phyloP scores from a whole-genome alignment of 2,797 vertebrate genomes.

The Odontamblyopus lacepedii region DNA sequence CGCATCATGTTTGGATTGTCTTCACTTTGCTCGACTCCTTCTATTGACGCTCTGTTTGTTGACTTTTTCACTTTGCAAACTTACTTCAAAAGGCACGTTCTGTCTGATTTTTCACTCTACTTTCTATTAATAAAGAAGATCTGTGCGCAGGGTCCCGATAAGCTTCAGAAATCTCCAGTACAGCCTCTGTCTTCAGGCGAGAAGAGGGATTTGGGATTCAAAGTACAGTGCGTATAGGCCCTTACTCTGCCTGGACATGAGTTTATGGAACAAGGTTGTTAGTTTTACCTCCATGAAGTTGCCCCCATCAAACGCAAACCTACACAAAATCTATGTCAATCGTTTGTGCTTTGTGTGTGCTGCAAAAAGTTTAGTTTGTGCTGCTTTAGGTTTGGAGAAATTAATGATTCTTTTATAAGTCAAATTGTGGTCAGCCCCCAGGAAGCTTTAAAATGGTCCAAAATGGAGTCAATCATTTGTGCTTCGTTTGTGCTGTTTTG shows the following conservation, averaged over 20 bases:
- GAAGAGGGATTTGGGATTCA: conserved; percentile 10
- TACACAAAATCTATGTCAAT: too few species aligned
- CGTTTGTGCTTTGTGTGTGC: too few species aligned
- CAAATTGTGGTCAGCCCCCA: too few species aligned
- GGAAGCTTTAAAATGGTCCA: too few species aligned
- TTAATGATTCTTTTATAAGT: too few species aligned
- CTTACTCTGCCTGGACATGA: not conserved
- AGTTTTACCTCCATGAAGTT: too few species aligned
- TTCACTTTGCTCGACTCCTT: conserved; percentile 45
- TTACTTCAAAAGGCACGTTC: conserved; percentile 54
- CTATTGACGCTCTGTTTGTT: conserved; percentile 66
- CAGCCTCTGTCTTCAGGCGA: not conserved
- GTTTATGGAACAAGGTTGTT: not conserved
- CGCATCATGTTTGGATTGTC: conserved; percentile 62
- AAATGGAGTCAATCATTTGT: too few species aligned
- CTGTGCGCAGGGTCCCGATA: conserved; percentile 5
- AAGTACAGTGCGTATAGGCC: not conserved
- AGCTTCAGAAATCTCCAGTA: not conserved
- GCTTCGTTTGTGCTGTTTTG: too few species aligned
- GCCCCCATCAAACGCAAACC: too few species aligned
- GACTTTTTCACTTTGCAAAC: conserved; percentile 58
- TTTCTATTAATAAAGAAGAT: conserved; percentile 25
- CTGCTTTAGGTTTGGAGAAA: too few species aligned
- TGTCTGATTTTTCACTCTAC: conserved; percentile 23
- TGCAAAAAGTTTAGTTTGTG: too few species aligned